Base-by-base conservation (phyloP, 2,113 vertebrate genomes). In the Apeltes quadracus region DNA sequence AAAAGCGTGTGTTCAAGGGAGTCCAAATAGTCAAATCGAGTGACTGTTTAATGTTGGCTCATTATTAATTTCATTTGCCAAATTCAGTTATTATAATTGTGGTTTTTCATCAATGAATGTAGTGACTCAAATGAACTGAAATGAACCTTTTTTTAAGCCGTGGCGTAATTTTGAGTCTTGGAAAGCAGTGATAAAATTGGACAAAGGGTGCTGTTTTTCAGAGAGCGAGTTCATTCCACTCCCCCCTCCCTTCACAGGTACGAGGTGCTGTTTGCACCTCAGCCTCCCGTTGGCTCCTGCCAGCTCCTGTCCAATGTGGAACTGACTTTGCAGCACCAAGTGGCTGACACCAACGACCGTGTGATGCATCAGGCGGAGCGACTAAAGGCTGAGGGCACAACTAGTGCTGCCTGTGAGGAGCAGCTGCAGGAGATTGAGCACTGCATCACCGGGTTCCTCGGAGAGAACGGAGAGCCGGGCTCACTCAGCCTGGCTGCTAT, bases 381-480 rank as follows among this genome's bases (percentile, higher is more conserved):
- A 0, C 90, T 98, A 46, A 99, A 99, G 82, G 95, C 96, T 2
- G 98, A 99, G 91, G 96, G 96, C 0, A 95, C 95, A 5, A 95
- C 94, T 0, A 93, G 95, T 0, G 91, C 94, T 0, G 95, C 95
- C 27, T 98, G 97, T 34, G 96, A 99, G 87, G 97, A 99, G 77
- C 97, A 99, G 90, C 84, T 98, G 72, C 96, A 98, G 85, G 97
- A 99, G 93, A 99, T 99, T 4, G 97, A 99, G 64, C 96, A 95
- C 75, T 98, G 97, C 87, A 98, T 98, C 36, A 94, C 94, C 7
- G 97, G 96, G 4, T 99, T 97, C 80, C 95, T 99, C 4, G 94
- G 93, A 2, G 97, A 99, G 86, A 97, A 99, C 0, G 95, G 94
- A 32, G 97, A 98, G 80, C 92, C 94, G 2, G 96, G 96, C 32